Conservation (phyloP, 2,888 invertebrate genomes). For the Adelognathus sp. region DNA sequence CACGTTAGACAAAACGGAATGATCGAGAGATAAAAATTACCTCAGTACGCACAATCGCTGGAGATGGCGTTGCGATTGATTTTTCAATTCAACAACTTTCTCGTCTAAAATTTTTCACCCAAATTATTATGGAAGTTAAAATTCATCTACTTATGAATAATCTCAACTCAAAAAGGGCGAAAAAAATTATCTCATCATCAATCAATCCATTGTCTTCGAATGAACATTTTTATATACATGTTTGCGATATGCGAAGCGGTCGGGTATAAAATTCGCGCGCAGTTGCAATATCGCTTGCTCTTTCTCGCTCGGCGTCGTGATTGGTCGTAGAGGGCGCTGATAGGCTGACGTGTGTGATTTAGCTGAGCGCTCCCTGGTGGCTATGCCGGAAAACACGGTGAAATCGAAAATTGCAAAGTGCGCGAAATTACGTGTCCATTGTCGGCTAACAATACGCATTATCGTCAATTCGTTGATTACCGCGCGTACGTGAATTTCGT, state of each 20-base stretch:
- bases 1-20: no score
- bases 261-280: conserved; percentile 46
- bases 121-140: no score
- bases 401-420: conserved; percentile 77
- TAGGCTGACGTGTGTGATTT: conserved; percentile 73
- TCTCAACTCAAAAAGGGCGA: no score
- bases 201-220: neutral
- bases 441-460: conserved; percentile 19
- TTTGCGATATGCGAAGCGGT: neutral
- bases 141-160: no score
- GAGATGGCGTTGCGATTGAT: neutral
- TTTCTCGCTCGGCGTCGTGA: conserved; percentile 54
- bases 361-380: no score
- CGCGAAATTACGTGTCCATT: conserved; percentile 66
- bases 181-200: neutral
- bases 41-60: no score
- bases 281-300: conserved; percentile 56
- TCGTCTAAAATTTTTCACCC: no score
- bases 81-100: conserved; percentile 6
- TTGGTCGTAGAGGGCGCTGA: conserved; percentile 68
- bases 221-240: neutral
- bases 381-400: conserved; percentile 70
- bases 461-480: neutral
- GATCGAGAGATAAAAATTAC: no score
- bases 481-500: neutral